Evolutionary conservation across 2,888 invertebrate species (phyloP), one percentile per base, ranked within the genome.

Genomic region (Caenorhabditis becei): DNA sequence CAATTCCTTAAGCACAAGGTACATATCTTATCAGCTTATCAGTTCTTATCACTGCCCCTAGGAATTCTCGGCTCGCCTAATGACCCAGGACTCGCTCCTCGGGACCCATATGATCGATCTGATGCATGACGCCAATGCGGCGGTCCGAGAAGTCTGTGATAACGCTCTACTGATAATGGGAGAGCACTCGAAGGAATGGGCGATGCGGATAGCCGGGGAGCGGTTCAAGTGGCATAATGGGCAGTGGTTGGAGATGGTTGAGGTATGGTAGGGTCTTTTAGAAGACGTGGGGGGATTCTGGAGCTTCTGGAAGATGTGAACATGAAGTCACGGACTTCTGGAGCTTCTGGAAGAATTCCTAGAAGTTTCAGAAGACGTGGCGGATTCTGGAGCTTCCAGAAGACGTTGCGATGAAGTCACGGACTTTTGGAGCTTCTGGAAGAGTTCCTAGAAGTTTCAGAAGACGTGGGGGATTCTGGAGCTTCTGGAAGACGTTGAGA

Each of bases 191-290:
- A 94, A 94, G 83, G 95, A 95, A 74, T 98, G 97, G 97, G 95
- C 96, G n/a, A 94, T 94, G 70, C 94, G 96, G 89, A 96, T 98
- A 80, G 96, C 96, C 93, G 94, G 94, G 66, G 97, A 97, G 92
- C 95, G 97, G 88, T 99, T 98, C 92, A 94, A 96, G n/a, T 96
- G 96, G 92, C 97, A 98, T 92, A 99, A 99, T 92, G 95, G 96
- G 0, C 97, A 98, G 91, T 99, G 98, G 98, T 93, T 99, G 86
- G 96, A 96, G 89, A 97, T 97, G 95, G 96, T 98, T 47, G 96
- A 83, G 62, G 82, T 53, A 49, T 4, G 37, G 4, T 23, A n/a
- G 41, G 41, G 41, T 32, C 4, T 32, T 32, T 7, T 32, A 10
- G 32, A 7, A 32, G 32, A 32, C n/a, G n/a, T 47, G 26, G 7